phyloP scores from a whole-genome alignment of 2,797 vertebrate genomes.

The Pempheris klunzingeri region DNA sequence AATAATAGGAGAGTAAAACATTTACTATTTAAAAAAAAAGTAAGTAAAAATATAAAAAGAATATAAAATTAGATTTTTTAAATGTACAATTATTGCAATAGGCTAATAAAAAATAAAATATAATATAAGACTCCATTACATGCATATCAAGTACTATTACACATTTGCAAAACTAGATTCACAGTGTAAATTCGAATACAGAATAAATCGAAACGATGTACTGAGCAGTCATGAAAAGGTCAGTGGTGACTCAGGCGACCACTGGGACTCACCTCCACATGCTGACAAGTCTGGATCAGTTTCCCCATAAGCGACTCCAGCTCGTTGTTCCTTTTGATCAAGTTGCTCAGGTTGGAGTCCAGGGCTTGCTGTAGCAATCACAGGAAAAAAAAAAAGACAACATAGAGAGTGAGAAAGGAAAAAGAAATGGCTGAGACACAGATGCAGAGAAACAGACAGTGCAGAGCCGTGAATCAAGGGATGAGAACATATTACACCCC shows the following conservation, averaged over 20 bases:
- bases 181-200: neutral
- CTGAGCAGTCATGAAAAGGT: neutral
- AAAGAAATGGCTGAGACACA: neutral
- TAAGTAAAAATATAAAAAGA: no score
- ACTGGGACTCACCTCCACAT: conserved; percentile 92
- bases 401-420: neutral
- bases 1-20: neutral
- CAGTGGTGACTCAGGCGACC: neutral
- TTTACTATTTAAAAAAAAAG: neutral
- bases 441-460: conserved; percentile 13
- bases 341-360: conserved; percentile 92
- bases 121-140: neutral
- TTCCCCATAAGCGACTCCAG: conserved; percentile 96
- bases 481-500: neutral
- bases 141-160: neutral
- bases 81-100: neutral
- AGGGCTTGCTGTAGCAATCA: conserved; percentile 90
- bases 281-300: conserved; percentile 96
- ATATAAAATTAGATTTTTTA: neutral
- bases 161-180: neutral
- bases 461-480: conserved; percentile 5
- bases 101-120: neutral
- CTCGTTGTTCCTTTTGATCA: conserved; percentile 97
- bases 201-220: neutral
- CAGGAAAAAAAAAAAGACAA: conserved; percentile 42